phyloP scores from a whole-genome alignment of 2,888 invertebrate species.

The Linnaemya tessellans region DNA sequence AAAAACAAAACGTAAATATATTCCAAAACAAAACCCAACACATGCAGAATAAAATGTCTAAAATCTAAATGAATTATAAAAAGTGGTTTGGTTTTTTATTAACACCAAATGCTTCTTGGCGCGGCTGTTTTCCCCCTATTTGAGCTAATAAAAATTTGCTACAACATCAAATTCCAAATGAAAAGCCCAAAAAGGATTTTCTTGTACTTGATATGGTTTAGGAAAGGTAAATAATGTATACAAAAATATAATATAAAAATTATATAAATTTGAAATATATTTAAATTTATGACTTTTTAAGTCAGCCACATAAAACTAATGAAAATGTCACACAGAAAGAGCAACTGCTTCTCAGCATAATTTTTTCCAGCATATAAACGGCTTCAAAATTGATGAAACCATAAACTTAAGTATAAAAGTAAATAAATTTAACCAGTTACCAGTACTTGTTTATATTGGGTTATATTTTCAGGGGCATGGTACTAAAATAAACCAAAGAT shows the following conservation, averaged over 20 bases:
- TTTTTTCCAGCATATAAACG: not conserved
- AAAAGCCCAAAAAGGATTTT: slow-evolving; percentile 30
- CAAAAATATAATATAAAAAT: not conserved
- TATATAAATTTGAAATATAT: not conserved
- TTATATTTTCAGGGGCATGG: no score
- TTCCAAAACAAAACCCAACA: not conserved
- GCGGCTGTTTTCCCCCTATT: not conserved
- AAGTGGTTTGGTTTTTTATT: not conserved
- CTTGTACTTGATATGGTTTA: slow-evolving; percentile 24
- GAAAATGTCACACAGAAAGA: not conserved
- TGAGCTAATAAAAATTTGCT: not conserved
- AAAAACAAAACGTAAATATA: not conserved
- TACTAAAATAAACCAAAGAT: no score
- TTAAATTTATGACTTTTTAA: slow-evolving; percentile 1
- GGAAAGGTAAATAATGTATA: not conserved
- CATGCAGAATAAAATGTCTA: not conserved
- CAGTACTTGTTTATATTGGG: no score
- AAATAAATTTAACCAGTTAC: no score
- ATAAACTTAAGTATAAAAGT: no score
- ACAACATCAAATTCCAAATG: not conserved
- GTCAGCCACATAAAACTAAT: not conserved
- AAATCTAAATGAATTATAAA: not conserved
- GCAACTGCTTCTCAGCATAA: not conserved
- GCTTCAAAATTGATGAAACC: not conserved
- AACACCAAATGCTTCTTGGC: not conserved